These are phyloP conservation scores for Achlya flavicornis DNA, from an alignment of 2,888 invertebrate genomes.

Conservation along the genomic window DNA sequence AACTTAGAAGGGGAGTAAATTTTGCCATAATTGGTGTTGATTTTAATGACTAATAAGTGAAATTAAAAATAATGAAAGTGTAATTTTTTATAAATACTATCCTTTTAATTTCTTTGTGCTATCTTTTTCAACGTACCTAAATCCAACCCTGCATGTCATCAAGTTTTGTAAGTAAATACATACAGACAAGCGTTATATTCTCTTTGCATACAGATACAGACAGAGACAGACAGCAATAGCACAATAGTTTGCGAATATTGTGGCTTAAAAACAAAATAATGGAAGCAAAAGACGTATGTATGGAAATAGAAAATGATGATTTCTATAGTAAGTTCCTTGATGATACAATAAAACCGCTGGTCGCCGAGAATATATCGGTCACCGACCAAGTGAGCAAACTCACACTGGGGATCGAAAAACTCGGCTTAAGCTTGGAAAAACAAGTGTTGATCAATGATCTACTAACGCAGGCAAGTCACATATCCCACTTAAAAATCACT, in stretches of 20 bases:
- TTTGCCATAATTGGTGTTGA: too few relatives aligned
- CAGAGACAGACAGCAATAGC: conserved; percentile 1
- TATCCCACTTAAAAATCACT: conserved; percentile 92
- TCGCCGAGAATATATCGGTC: conserved; percentile 82
- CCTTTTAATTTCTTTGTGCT: too few relatives aligned
- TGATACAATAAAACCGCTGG: conserved; percentile 67
- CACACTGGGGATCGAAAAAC: conserved; percentile 86
- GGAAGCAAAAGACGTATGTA: conserved; percentile 79
- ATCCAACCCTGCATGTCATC: too few relatives aligned
- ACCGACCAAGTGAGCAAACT: conserved; percentile 88
- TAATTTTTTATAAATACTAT: too few relatives aligned
- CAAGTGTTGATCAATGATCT: conserved; percentile 95
- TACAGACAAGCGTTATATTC: too few relatives aligned
- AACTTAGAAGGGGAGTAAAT: too few relatives aligned
- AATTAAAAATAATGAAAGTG: too few relatives aligned
- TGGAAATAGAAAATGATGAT: conserved; percentile 80
- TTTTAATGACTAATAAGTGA: too few relatives aligned
- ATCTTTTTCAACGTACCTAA: too few relatives aligned
- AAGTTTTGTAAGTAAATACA: too few relatives aligned
- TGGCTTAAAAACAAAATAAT: conserved; percentile 40
- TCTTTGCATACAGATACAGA: too few relatives aligned
- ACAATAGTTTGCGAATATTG: conserved; percentile 1
- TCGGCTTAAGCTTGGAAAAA: conserved; percentile 90
- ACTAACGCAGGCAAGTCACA: conserved; percentile 93
- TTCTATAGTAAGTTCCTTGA: conserved; percentile 78